phyloP scores from a whole-genome alignment of 2,113 vertebrate genomes.

The Coptodon rendalli region DNA sequence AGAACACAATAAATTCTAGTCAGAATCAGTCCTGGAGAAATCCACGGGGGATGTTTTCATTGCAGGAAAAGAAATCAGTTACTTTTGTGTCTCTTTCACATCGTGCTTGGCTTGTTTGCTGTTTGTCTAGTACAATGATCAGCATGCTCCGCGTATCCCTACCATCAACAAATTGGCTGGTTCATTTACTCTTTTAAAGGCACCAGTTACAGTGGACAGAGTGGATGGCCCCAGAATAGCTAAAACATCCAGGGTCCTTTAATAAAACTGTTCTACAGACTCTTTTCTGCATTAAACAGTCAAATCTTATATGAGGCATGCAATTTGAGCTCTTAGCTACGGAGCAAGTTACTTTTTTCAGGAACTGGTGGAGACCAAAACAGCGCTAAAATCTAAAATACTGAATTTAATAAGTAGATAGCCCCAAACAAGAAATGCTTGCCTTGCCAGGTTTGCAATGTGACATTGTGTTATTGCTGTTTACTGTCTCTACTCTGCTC shows the following conservation, averaged over 20 bases:
- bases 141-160: background rate
- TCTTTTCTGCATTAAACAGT: background rate
- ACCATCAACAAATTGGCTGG: background rate
- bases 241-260: background rate
- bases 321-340: background rate
- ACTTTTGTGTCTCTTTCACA: background rate
- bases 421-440: background rate
- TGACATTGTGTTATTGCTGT: background rate
- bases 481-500: background rate
- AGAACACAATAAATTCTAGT: background rate
- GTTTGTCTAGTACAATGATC: background rate
- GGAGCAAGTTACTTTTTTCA: background rate
- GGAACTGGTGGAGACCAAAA: background rate
- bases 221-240: background rate
- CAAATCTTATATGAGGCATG: accelerated
- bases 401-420: background rate
- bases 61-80: background rate
- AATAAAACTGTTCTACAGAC: background rate
- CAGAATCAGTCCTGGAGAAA: background rate
- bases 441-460: background rate
- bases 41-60: background rate
- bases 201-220: background rate
- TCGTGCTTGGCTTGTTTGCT: background rate
- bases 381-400: background rate
- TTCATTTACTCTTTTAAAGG: background rate